These are phyloP conservation scores for Eupithecia dodoneata DNA, from an alignment of 2,888 invertebrate genomes.

Conservation along the genomic window DNA sequence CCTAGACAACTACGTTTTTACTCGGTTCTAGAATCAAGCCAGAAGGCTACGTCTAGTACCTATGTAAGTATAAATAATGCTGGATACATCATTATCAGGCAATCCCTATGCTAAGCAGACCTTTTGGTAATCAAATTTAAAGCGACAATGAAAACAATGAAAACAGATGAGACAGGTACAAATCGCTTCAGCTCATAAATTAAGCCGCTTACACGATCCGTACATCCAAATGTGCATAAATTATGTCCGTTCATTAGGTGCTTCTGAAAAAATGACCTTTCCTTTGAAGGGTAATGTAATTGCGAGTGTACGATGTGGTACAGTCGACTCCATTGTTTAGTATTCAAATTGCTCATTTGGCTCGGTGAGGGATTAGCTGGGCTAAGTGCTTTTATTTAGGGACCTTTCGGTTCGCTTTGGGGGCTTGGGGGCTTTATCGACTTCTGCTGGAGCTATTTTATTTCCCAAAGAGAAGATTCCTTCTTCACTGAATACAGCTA, in stretches of 20 bases:
- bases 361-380: conserved; percentile 39
- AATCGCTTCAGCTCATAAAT: conserved; percentile 28
- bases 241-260: conserved; percentile 66
- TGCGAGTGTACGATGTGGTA: conserved; percentile 37
- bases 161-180: background rate
- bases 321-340: conserved; percentile 44
- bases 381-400: conserved; percentile 28
- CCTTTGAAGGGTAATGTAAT: conserved; percentile 65
- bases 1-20: background rate
- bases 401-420: conserved; percentile 12
- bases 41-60: background rate
- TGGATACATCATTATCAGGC: no score
- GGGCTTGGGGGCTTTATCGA: background rate
- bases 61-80: no score
- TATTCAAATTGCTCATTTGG: conserved; percentile 56
- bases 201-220: conserved; percentile 35
- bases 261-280: conserved; percentile 59
- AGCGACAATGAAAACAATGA: no score
- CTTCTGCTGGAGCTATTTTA: background rate
- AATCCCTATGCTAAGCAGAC: no score
- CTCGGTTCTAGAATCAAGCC: background rate
- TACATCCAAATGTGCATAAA: conserved; percentile 64
- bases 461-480: background rate
- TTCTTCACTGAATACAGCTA: background rate
- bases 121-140: background rate